Evolutionary conservation across 2,888 invertebrate species (phyloP), one percentile per base, ranked within the genome.

Genomic region (Drosophila kuntzei): DNA sequence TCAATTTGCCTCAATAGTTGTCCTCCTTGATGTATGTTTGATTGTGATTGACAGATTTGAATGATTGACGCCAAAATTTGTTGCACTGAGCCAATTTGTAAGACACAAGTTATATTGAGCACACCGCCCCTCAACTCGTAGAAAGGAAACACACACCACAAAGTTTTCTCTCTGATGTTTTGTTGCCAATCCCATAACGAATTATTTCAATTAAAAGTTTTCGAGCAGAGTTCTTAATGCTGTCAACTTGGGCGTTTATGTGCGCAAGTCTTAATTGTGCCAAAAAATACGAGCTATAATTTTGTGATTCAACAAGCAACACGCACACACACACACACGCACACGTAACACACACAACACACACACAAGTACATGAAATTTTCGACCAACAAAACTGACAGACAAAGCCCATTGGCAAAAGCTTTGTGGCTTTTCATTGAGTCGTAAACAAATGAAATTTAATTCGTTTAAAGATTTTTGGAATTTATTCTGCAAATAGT

Each of bases 201-300:
- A 83, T 83, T 87, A 87, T 83, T 83, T 87, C 83, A 87, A 83
- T 83, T 87, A 87, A 81, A 83, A 83, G 85, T 83, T 83, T 82
- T 64, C 47, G 25, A 71, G 73, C 62, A 51, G 71, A 81, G 76
- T 79, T 76, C 83, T 79, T 81, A 87, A 87, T 79, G 85, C 74
- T 85, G 81, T 79, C 85, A 87, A 81, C 72, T 81, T 81, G 69
- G 64, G 76, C 81, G 76, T 78, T 83, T 87, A 87, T 87, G 73
- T 77, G 80, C 73, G 58, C 84, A 67, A 81, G 73, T 75, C 76
- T 75, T 85, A 87, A 85, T 85, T 84, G 87, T 85, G 63, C 64
- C 72, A 66, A 65, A 79, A 78, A 87, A 81, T 81, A 73, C 76
- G 43, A 74, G 66, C 65, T 63, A 87, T 67, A 69, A 75, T 79